Conservation (phyloP, 2,113 vertebrate genomes). For the Eupsittula cactorum region DNA sequence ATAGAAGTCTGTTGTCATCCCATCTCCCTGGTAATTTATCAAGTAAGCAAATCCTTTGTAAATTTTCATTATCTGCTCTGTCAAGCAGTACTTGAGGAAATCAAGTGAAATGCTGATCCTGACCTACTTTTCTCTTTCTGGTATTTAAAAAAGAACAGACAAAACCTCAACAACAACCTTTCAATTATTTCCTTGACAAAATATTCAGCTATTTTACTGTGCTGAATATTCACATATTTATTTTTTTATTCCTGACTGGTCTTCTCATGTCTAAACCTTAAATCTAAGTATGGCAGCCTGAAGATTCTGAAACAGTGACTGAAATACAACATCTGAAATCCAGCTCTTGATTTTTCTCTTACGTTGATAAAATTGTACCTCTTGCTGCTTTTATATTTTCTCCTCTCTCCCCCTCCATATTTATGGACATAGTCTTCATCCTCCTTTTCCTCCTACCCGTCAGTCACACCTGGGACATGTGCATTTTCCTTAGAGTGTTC, state of each 20-base stretch:
- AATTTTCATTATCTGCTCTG: background rate
- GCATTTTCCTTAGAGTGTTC: background rate
- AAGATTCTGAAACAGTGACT: background rate
- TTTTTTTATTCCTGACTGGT: background rate
- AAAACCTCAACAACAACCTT: background rate
- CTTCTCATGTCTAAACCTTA: background rate
- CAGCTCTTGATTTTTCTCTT: background rate
- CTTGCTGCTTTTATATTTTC: background rate
- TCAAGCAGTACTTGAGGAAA: background rate
- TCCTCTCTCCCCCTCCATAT: accelerated
- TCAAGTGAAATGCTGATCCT: background rate
- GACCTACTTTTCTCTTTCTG: background rate
- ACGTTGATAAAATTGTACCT: background rate
- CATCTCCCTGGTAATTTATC: background rate
- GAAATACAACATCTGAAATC: background rate
- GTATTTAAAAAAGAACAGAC: background rate
- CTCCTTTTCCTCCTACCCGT: background rate
- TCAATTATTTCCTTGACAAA: background rate
- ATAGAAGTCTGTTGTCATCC: background rate
- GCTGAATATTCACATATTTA: background rate
- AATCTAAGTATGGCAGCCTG: background rate
- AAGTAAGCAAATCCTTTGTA: background rate
- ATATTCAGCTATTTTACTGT: background rate
- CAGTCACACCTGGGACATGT: background rate
- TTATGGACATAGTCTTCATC: background rate